Percentiles rank a stretch among this genome's conserved stretches.
Conservation (phyloP, 2,888 invertebrate species). For the Mythimna lalbum region DNA sequence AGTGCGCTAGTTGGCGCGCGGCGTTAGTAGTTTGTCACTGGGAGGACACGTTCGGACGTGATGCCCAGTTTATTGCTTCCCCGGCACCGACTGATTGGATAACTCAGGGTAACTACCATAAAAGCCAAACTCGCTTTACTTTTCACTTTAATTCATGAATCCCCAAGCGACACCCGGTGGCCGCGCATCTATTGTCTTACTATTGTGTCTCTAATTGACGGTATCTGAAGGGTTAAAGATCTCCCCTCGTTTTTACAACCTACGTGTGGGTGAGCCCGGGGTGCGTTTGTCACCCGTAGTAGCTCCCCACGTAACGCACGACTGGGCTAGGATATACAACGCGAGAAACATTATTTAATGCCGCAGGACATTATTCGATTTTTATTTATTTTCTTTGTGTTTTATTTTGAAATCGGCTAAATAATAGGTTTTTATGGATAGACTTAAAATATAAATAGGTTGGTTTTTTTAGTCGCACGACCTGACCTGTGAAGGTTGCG, state of each 20-base stretch:
- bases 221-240: too few relatives aligned
- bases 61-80: constrained; percentile 82
- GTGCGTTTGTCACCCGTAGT: constrained; percentile 53
- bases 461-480: neutral
- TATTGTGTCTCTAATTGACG: too few relatives aligned
- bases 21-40: constrained; percentile 74
- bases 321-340: constrained; percentile 60
- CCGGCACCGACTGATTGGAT: constrained; percentile 80
- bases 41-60: constrained; percentile 80
- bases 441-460: neutral
- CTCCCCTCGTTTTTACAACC: constrained; percentile 48
- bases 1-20: constrained; percentile 63
- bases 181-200: too few relatives aligned
- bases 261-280: constrained; percentile 40
- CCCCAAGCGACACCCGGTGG: too few relatives aligned
- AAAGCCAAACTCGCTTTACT: constrained; percentile 70
- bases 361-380: constrained; percentile 51
- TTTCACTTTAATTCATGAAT: too few relatives aligned
- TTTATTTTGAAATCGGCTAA: constrained; percentile 4
- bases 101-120: constrained; percentile 72
- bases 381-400: constrained; percentile 42
- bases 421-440: neutral
- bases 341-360: constrained; percentile 64
- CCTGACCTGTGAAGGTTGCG: too few relatives aligned
- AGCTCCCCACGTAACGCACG: constrained; percentile 57